phyloP scores from a whole-genome alignment of 2,797 vertebrate genomes.

The Tinamus major region DNA sequence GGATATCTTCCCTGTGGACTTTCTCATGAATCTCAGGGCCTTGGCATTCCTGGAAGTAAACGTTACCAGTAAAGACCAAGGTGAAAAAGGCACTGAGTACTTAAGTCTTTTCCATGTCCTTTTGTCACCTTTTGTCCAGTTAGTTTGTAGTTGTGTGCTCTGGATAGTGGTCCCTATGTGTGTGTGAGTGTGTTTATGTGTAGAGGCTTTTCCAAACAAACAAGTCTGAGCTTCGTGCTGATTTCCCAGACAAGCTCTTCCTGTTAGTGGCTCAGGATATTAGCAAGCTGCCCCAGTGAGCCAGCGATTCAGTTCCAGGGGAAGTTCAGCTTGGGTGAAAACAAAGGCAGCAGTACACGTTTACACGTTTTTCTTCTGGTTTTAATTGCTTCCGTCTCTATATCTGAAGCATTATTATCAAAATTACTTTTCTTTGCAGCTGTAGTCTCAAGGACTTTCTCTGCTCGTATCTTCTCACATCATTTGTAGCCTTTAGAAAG shows the following conservation, averaged over 20 bases:
- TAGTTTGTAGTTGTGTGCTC: not conserved
- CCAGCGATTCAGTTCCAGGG: constrained; percentile 62
- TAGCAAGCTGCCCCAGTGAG: constrained; percentile 48
- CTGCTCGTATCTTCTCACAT: constrained; percentile 52
- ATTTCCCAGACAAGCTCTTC: constrained; percentile 68
- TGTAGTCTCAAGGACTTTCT: constrained; percentile 54
- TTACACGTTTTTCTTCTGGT: constrained; percentile 8
- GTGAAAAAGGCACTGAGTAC: rapidly evolving
- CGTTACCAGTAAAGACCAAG: not conserved
- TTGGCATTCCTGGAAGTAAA: not conserved
- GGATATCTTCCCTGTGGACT: not conserved
- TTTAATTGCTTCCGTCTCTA: constrained; percentile 59
- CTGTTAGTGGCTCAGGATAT: constrained; percentile 59
- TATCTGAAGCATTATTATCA: constrained; percentile 42
- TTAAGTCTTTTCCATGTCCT: not conserved
- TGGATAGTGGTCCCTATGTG: not conserved
- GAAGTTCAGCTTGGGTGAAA: constrained; percentile 74
- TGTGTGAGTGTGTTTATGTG: not conserved
- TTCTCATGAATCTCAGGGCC: not conserved
- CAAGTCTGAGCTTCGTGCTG: constrained; percentile 19
- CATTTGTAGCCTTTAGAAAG: constrained; percentile 11
- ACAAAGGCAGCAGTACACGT: constrained; percentile 27
- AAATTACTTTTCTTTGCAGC: constrained; percentile 59
- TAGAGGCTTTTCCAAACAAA: constrained; percentile 48
- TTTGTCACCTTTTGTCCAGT: not conserved